phyloP scores from a whole-genome alignment of 2,797 vertebrate genomes.

The Dermochelys coriacea region DNA sequence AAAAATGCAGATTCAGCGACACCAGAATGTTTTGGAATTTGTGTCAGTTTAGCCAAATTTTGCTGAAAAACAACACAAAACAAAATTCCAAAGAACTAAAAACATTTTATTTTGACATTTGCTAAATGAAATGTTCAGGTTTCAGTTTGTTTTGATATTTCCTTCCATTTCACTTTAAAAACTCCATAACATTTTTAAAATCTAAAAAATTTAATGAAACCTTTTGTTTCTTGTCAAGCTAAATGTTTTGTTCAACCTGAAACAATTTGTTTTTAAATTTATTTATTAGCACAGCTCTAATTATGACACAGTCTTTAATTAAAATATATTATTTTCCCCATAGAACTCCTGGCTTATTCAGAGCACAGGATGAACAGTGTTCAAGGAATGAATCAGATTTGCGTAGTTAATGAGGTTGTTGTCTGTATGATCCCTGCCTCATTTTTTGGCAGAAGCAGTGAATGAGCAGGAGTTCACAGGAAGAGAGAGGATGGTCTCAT shows the following conservation, averaged over 20 bases:
- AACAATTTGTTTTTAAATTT: not conserved
- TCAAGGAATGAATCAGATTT: not conserved
- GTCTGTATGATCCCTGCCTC: not conserved
- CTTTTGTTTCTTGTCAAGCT: not conserved
- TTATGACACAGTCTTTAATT: not conserved
- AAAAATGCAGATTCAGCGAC: too few species aligned
- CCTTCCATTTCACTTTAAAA: not conserved
- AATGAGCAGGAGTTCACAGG: not conserved
- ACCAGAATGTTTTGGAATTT: too few species aligned
- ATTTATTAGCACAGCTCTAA: not conserved
- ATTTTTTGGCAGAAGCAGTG: not conserved
- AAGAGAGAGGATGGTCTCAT: not conserved
- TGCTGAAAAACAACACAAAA: not conserved
- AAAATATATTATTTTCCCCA: not conserved
- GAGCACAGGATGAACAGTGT: not conserved
- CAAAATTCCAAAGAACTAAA: not conserved
- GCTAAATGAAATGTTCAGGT: not conserved
- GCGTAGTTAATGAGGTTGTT: not conserved
- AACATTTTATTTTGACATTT: not conserved
- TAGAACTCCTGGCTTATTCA: not conserved
- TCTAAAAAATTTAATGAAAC: not conserved
- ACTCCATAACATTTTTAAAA: not conserved
- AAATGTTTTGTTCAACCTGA: not conserved
- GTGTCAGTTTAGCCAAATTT: not conserved
- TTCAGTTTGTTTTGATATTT: not conserved